Conservation (phyloP, 2,113 vertebrate genomes). For the Brachyhypopomus occidentalis region DNA sequence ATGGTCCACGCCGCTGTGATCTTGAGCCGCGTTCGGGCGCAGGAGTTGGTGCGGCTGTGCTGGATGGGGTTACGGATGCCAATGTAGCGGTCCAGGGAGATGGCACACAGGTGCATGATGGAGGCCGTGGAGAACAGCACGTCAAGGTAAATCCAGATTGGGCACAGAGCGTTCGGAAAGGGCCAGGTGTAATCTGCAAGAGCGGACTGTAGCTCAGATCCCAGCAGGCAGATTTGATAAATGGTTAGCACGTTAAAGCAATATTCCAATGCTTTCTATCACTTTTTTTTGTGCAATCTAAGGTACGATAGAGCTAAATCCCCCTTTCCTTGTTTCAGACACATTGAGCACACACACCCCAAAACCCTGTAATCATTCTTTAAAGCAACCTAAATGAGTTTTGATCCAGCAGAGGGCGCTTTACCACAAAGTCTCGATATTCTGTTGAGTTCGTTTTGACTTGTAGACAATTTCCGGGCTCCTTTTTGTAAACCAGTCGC, state of each 20-base stretch:
- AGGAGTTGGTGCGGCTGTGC: slow-evolving; percentile 95
- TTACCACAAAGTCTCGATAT: neutral
- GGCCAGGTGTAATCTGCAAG: slow-evolving; percentile 88
- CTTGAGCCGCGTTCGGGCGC: slow-evolving; percentile 90
- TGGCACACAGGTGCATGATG: slow-evolving; percentile 97
- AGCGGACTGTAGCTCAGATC: neutral
- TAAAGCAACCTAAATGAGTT: neutral
- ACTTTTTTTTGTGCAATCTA: too few relatives aligned
- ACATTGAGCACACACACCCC: neutral
- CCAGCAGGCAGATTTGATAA: neutral
- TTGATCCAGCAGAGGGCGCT: slow-evolving; percentile 25
- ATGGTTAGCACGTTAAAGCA: neutral
- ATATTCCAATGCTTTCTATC: too few relatives aligned
- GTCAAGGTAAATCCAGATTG: slow-evolving; percentile 95
- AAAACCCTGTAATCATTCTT: neutral
- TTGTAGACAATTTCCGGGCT: too few relatives aligned
- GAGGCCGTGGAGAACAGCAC: slow-evolving; percentile 96
- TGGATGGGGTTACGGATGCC: slow-evolving; percentile 94
- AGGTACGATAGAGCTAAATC: too few relatives aligned
- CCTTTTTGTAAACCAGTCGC: too few relatives aligned
- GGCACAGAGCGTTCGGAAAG: slow-evolving; percentile 85
- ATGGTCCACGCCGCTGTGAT: slow-evolving; percentile 96
- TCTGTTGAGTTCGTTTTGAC: neutral
- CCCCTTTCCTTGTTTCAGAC: neutral
- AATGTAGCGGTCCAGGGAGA: slow-evolving; percentile 94